These are phyloP conservation scores for Sturnus vulgaris DNA, from an alignment of 2,113 vertebrate genomes.

Conservation along the genomic window DNA sequence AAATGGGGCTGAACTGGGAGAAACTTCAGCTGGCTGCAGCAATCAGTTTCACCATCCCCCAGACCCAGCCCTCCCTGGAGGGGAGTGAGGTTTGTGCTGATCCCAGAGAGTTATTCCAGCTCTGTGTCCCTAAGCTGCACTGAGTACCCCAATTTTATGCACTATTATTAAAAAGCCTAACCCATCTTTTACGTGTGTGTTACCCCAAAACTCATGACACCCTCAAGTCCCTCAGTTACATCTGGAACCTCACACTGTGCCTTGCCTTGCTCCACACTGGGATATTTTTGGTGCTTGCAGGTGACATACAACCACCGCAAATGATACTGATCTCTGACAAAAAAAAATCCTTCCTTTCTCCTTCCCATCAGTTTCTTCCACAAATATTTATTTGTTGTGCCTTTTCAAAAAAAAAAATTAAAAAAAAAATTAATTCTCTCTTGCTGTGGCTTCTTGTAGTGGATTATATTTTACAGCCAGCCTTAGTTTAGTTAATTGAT, in stretches of 20 bases:
- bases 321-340: background rate
- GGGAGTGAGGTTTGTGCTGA: background rate
- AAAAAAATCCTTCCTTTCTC: background rate
- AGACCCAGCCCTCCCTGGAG: background rate
- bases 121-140: background rate
- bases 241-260: background rate
- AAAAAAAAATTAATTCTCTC: background rate
- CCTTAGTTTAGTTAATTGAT: slow-evolving; percentile 48
- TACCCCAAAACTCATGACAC: background rate
- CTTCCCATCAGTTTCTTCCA: background rate
- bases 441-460: slow-evolving; percentile 5
- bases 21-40: background rate
- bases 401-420: background rate
- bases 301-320: background rate
- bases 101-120: background rate
- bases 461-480: slow-evolving; percentile 42
- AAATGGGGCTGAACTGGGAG: background rate
- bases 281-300: background rate
- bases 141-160: background rate
- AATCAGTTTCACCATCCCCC: background rate
- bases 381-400: background rate
- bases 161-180: background rate
- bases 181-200: background rate
- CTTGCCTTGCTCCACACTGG: background rate
- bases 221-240: background rate